A percentile compares a stretch with the other conserved stretches of the same genome.
phyloP scores from a whole-genome alignment of 2,113 vertebrate genomes.

The Cygnus atratus region DNA sequence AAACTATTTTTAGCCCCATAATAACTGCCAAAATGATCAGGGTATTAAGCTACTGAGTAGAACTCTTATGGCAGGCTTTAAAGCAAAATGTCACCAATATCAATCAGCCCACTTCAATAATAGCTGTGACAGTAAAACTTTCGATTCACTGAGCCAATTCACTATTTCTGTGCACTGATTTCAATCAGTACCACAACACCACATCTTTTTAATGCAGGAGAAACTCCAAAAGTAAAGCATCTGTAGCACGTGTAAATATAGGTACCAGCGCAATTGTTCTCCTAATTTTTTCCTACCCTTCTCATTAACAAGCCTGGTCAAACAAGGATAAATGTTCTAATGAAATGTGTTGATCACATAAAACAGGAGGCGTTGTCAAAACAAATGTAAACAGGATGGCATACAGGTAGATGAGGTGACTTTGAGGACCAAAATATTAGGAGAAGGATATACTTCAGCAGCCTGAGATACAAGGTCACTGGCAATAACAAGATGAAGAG shows the following conservation, averaged over 20 bases:
- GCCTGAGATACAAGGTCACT: not conserved
- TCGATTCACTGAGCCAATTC: not conserved
- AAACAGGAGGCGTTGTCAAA: not conserved
- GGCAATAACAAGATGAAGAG: not conserved
- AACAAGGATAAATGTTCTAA: not conserved
- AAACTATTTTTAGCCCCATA: conserved; percentile 22
- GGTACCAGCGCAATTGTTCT: not conserved
- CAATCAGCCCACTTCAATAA: not conserved
- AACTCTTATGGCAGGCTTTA: not conserved
- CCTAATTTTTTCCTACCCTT: not conserved
- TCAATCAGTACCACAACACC: not conserved
- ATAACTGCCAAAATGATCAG: conserved; percentile 8
- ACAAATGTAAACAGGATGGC: not conserved
- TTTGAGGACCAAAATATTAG: not conserved
- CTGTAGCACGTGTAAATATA: not conserved
- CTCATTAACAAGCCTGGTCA: not conserved
- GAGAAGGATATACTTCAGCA: not conserved
- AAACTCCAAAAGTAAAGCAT: not conserved
- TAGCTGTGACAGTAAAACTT: conserved; percentile 4
- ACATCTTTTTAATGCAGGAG: not conserved
- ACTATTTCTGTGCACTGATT: not conserved
- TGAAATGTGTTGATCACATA: not conserved
- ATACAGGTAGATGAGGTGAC: not conserved
- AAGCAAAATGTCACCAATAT: conserved; percentile 26
- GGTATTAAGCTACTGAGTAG: conserved; percentile 15